Base-by-base conservation (phyloP, 2,113 vertebrate genomes). In the Chionodraco myersi region DNA sequence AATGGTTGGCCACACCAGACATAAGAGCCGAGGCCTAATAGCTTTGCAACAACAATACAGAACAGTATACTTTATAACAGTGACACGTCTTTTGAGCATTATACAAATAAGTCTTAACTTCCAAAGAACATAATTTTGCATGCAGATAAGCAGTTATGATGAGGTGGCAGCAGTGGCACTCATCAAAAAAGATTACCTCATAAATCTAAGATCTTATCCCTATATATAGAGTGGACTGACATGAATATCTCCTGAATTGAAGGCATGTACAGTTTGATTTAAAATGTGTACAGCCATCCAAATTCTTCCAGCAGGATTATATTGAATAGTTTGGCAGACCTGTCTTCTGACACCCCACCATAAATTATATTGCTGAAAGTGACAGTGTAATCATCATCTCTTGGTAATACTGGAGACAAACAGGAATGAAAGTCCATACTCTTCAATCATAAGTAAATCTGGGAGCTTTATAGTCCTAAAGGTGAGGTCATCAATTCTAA, bases 171-270 rank as follows among this genome's bases (percentile, higher is more conserved):
- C 13, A 4, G 54, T 47, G 34, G 30, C 30, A 14, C 16, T 3
- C 48, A 67, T n/a, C n/a, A n/a, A 23, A 7, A 57, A 14, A 14
- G 21, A 65, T 9, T 1, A 21, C 47, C 41, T 64, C 34, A 8
- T 18, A 56, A 7, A 30, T 26, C 3, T 30, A 41, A 62, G 51
- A 54, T 56, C 1, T 51, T 51, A 47, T 26, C 18, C 14, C 36
- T 70, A 70, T 51, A 54, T 34, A 47, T 82, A 65, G 69, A 76
- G 75, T 76, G 34, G 75, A 73, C 75, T 68, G 70, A 71, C 82
- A 82, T 88, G 82, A 91, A 85, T 88, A 83, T 68, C 47, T 72
- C 73, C 74, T 85, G 80, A 87, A 88, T 79, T 77, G 85, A 75
- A 68, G 14, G 30, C 57, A 69, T 60, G 16, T 79, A 82, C 88